phyloP scores from a whole-genome alignment of 53 echinoderm and acorn worm species.

The Luidia sarsii region DNA sequence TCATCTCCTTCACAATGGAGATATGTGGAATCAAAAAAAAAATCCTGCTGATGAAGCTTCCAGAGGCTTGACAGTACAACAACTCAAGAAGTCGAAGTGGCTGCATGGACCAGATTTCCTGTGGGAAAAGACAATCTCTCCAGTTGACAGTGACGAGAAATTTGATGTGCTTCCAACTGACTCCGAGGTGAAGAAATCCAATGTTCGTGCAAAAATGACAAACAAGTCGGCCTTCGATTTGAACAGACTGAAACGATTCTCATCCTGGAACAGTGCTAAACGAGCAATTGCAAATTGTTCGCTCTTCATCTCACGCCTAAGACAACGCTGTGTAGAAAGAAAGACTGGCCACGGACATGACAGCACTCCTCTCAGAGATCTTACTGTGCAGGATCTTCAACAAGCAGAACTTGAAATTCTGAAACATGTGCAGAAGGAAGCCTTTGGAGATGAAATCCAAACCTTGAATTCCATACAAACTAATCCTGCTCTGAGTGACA shows the following conservation, averaged over 20 bases:
- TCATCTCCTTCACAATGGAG: conserved; percentile 9
- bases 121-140: conserved; percentile 1
- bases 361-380: background rate
- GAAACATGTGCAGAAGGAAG: conserved; percentile 39
- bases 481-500: background rate
- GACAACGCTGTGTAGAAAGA: background rate
- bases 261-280: conserved; percentile 43
- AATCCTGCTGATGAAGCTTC: conserved; percentile 40
- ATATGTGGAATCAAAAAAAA: conserved; percentile 1
- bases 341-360: background rate
- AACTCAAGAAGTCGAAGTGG: conserved; percentile 4
- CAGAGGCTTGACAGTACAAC: background rate
- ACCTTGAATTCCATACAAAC: background rate
- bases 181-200: conserved; percentile 29
- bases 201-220: background rate
- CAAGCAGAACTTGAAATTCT: conserved; percentile 56
- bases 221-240: background rate
- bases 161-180: too few species aligned
- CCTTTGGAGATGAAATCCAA: conserved; percentile 46
- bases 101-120: conserved; percentile 21
- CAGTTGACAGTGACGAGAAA: background rate
- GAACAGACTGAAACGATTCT: conserved; percentile 49
- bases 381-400: conserved; percentile 18
- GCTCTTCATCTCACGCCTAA: conserved; percentile 28
- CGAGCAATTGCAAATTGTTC: conserved; percentile 59